Conservation (phyloP, 2,797 vertebrate genomes). For the Pangasius djambal region DNA sequence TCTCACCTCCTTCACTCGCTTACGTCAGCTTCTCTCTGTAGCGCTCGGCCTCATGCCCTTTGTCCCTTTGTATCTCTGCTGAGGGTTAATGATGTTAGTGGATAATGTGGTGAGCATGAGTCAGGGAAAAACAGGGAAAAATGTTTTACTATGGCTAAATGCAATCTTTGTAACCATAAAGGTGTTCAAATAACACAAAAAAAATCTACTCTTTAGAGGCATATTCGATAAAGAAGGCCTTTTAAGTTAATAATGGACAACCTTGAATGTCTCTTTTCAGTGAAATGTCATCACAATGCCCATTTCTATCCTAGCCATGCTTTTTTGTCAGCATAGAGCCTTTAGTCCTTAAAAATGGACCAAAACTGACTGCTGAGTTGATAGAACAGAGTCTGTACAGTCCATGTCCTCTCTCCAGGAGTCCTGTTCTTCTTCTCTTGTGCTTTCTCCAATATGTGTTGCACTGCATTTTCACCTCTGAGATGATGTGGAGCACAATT, state of each 20-base stretch:
- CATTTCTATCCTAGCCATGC: not conserved
- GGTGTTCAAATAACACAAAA: not conserved
- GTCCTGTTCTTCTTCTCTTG: not conserved
- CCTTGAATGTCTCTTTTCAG: not conserved
- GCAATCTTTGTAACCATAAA: not conserved
- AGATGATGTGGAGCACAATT: constrained; percentile 1
- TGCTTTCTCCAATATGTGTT: not conserved
- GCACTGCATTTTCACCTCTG: not conserved
- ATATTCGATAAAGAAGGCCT: not conserved
- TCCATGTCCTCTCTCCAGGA: not conserved
- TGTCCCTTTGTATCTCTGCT: constrained; percentile 40
- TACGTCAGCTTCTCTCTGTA: constrained; percentile 4
- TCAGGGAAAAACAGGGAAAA: constrained; percentile 26
- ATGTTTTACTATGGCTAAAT: not conserved
- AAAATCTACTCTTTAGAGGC: not conserved
- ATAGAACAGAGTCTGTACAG: not conserved
- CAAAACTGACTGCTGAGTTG: not conserved
- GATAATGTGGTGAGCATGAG: constrained; percentile 36
- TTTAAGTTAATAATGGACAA: not conserved
- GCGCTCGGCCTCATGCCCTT: constrained; percentile 25
- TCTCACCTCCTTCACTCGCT: not conserved
- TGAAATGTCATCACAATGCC: not conserved
- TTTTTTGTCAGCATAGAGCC: not conserved
- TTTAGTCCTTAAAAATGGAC: not conserved
- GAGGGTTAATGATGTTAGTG: constrained; percentile 51